phyloP scores from a whole-genome alignment of 2,888 invertebrate genomes.

The Latrodectus elegans region DNA sequence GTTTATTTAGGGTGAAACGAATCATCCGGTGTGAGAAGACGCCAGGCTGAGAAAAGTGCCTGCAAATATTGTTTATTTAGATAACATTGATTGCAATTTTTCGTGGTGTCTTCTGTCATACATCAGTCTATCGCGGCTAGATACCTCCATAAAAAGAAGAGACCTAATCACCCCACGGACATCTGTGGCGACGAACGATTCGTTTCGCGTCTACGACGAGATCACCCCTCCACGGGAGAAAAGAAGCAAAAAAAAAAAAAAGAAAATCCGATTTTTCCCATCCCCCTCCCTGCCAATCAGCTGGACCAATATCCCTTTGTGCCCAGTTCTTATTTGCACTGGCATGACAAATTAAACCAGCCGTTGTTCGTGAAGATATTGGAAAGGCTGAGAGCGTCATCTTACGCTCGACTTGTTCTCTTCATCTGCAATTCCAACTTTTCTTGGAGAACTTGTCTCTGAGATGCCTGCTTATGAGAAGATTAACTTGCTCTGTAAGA shows the following conservation, averaged over 20 bases:
- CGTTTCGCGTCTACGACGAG: background rate
- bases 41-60: too few species aligned
- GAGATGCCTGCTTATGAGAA: conserved; percentile 35
- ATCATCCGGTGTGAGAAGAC: too few species aligned
- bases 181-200: conserved; percentile 30
- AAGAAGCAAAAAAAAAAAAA: background rate
- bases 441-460: conserved; percentile 9
- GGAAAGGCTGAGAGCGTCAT: conserved; percentile 8
- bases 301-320: conserved; percentile 50
- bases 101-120: too few species aligned
- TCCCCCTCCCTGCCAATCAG: conserved; percentile 20
- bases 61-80: too few species aligned
- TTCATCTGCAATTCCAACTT: conserved; percentile 46
- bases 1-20: too few species aligned
- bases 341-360: conserved; percentile 57
- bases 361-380: conserved; percentile 34
- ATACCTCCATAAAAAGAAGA: too few species aligned
- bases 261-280: background rate
- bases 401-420: conserved; percentile 19
- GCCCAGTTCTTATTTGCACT: conserved; percentile 44
- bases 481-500: conserved; percentile 28
- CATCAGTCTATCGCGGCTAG: too few species aligned
- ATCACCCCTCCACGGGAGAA: background rate
- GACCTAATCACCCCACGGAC: background rate
- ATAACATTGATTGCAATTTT: too few species aligned